Evolutionary conservation across 2,797 vertebrate species (phyloP).

Genomic region (Leucoraja ocellata): DNA sequence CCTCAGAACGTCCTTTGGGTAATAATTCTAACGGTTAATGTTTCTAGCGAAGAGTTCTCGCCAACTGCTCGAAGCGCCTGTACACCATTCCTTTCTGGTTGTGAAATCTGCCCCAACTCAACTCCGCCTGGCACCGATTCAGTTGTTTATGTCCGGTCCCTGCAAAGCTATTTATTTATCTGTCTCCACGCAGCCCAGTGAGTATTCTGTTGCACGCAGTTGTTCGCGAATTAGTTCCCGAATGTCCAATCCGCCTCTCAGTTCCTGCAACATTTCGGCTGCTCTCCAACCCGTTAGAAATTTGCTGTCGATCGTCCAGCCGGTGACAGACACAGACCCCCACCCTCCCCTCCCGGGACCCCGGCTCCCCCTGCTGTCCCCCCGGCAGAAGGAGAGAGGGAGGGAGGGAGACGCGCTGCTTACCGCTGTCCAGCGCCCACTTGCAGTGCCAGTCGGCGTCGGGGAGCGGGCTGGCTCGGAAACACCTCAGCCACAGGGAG

Average conservation of each 20-base stretch:
- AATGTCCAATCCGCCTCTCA: not conserved
- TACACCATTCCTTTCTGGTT: not conserved
- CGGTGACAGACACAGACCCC: too few species aligned
- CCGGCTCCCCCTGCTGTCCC: too few species aligned
- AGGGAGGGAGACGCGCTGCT: slow-evolving; percentile 51
- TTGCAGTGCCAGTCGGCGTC: slow-evolving; percentile 76
- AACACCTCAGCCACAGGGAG: slow-evolving; percentile 88
- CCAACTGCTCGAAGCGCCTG: not conserved
- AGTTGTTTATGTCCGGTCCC: not conserved
- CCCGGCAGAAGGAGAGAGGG: not conserved
- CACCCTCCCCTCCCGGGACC: too few species aligned
- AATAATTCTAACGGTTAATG: not conserved
- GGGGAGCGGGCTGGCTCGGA: slow-evolving; percentile 70
- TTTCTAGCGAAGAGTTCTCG: not conserved
- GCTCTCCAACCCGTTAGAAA: too few species aligned
- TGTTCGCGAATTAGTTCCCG: not conserved
- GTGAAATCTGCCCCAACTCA: not conserved
- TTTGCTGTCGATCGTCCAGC: too few species aligned
- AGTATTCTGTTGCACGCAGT: not conserved
- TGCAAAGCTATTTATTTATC: not conserved
- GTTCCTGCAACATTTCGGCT: not conserved
- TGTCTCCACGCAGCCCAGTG: too few species aligned
- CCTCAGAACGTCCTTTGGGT: not conserved
- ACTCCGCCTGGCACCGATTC: not conserved
- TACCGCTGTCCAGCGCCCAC: slow-evolving; percentile 81